These are phyloP conservation scores for Periparus ater DNA, from an alignment of 2,797 vertebrate genomes.

Conservation along the genomic window DNA sequence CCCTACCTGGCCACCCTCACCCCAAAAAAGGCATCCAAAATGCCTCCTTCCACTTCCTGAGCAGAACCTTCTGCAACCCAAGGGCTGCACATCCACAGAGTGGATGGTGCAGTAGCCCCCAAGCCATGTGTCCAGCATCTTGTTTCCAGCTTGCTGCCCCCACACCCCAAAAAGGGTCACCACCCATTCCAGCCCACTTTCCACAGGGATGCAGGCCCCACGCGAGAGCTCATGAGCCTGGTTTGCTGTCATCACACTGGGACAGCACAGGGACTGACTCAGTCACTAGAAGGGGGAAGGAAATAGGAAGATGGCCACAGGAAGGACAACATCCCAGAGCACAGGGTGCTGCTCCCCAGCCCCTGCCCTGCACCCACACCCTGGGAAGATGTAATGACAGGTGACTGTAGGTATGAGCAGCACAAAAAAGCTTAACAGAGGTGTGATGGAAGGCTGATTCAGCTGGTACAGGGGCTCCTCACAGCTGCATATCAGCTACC, in stretches of 20 bases:
- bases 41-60: not conserved
- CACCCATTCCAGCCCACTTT: not conserved
- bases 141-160: not conserved
- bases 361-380: not conserved
- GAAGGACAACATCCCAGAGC: not conserved
- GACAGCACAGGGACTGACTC: not conserved
- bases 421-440: not conserved
- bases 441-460: not conserved
- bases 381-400: not conserved
- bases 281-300: not conserved
- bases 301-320: not conserved
- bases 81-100: not conserved
- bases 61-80: not conserved
- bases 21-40: not conserved
- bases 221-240: rapidly evolving
- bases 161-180: rapidly evolving
- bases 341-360: not conserved
- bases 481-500: not conserved
- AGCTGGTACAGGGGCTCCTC: not conserved
- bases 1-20: not conserved
- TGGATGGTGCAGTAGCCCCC: rapidly evolving
- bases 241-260: not conserved
- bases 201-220: rapidly evolving
- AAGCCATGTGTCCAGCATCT: not conserved
- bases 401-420: not conserved